Base-by-base conservation (phyloP, 2,113 vertebrate species). In the Charadrius vociferus region DNA sequence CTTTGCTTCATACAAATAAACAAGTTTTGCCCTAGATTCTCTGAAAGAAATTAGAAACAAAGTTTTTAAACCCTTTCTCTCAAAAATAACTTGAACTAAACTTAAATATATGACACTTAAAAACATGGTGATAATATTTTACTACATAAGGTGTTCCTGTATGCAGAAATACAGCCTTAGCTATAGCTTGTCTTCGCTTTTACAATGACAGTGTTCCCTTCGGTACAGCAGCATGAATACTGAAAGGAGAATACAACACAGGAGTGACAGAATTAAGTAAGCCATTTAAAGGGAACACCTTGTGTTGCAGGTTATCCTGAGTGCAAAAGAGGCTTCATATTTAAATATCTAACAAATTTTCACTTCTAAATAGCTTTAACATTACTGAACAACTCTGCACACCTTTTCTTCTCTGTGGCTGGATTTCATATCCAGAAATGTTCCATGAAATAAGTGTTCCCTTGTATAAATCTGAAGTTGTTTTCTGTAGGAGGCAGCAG, bases 401-500 rank as follows among this genome's bases (percentile, higher is more conserved):
- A 84, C 58, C 32, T 81, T 90, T 68, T 75, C 53, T 82, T 90
- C 45, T 93, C 24, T 41, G 24, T 72, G 49, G 47, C n/a, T 94
- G 23, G 53, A 75, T 93, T 97, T 97, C 50, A 89, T 82, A 77
- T 85, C 56, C 56, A 94, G 87, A 97, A 97, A 93, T 79, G 78
- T 75, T 94, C 56, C 84, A 73, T 88, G 81, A 96, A 96, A 95
- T 96, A 97, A 96, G 88, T 95, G 83, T 75, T 91, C 72, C 53
- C 82, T 65, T 96, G 84, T 96, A 94, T 97, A 97, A 97, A 96
- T 97, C 88, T 96, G 80, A 94, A 61, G 26, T 94, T 97, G 89
- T 98, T 94, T 98, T 97, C 75, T 95, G 83, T 78, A 94, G 73
- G 66, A 97, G 90, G 89, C 90, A 58, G 89, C 97, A 97, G 67